phyloP scores from a whole-genome alignment of 2,888 invertebrate species.

The Nephrotoma appendiculata region DNA sequence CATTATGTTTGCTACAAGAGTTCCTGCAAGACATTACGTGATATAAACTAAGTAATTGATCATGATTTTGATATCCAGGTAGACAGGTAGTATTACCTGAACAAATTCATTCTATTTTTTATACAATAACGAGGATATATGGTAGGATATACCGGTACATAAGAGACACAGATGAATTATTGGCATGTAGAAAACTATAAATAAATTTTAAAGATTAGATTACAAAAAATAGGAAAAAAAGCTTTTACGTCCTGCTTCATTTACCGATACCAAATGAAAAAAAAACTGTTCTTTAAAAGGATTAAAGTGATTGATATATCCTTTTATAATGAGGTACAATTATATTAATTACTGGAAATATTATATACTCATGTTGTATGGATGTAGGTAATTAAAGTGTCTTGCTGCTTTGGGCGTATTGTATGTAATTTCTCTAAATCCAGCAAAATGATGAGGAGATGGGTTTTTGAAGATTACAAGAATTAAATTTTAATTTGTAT shows the following conservation, averaged over 20 bases:
- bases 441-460: too few species aligned
- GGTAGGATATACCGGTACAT: too few species aligned
- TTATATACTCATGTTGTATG: background rate
- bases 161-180: background rate
- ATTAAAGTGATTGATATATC: background rate
- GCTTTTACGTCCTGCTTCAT: background rate
- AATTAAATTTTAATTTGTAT: too few species aligned
- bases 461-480: too few species aligned
- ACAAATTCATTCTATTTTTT: too few species aligned
- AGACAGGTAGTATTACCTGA: too few species aligned
- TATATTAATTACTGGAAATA: background rate
- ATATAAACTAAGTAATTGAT: too few species aligned
- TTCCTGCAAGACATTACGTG: too few species aligned
- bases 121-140: too few species aligned
- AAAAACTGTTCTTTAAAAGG: background rate
- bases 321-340: background rate
- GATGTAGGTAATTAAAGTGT: background rate
- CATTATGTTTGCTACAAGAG: too few species aligned
- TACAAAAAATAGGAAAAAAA: background rate
- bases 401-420: background rate
- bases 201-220: background rate
- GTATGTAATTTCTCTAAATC: too few species aligned
- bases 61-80: too few species aligned
- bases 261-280: background rate
- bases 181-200: background rate